Base-by-base conservation (phyloP, 2,113 vertebrate genomes). In the Catagonus wagneri region DNA sequence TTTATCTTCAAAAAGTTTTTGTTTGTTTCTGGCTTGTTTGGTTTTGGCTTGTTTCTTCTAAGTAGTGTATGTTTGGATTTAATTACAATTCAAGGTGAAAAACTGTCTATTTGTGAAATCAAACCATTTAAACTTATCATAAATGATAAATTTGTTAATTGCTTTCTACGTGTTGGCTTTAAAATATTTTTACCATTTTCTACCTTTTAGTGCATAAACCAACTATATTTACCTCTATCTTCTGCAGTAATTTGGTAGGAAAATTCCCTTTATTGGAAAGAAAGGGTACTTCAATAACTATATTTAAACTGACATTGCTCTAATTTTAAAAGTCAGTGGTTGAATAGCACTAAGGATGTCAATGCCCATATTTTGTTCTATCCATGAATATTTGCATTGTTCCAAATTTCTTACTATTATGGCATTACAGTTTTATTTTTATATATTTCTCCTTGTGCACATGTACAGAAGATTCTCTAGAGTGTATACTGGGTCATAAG, bases 1-100 rank as follows among this genome's bases (percentile, higher is more conserved):
- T 96, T 75, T 81, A 83, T 81, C 39, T 81, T 90, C 83, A 60
- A 54, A 75, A 79, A 15, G 6, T 90, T n/a, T 72, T 39, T 22
- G 36, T 20, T 7, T 13, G 19, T 29, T 52, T 74, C 25, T 90
- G 20, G 19, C 6, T 7, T 60, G 50, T 56, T 72, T 93, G 34
- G 54, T 34, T 91, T 75, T 83, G 6, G 5, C 6, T 71, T 79
- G 17, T 65, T 88, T 83, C 15, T 92, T 14, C 85, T 58, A 52
- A 27, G 20, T 36, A 29, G 68, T 44, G 19, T 94, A 34, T 71
- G 4, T 72, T 84, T 78, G 23, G 10, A 56, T 94, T 69, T 91
- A 69, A 94, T 91, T 63, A 81, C 63, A 89, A 32, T 83, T 83
- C 11, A 83, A 7, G 34, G 17, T 94, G 4, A 78, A 83, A 80